A percentile compares a stretch with the other conserved stretches of the same genome.
phyloP scores from a whole-genome alignment of 2,888 invertebrate species.

The Dryobota labecula region DNA sequence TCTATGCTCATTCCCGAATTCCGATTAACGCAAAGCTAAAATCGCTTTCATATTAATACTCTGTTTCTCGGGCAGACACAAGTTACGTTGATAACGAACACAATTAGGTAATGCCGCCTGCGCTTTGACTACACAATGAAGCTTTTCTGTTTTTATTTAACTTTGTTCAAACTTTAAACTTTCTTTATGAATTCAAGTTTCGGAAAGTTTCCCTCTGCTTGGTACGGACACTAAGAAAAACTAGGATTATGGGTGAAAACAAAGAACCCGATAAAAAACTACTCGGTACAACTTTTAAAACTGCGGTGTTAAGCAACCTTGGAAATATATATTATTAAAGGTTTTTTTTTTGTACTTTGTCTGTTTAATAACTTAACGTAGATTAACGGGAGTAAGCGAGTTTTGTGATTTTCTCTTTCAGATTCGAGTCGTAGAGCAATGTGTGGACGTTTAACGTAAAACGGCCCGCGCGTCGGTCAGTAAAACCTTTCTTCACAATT shows the following conservation, averaged over 20 bases:
- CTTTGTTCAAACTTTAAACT: constrained; percentile 68
- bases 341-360: constrained; percentile 24
- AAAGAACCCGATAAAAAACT: constrained; percentile 59
- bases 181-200: constrained; percentile 71
- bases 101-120: constrained; percentile 53
- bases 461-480: constrained; percentile 34
- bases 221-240: constrained; percentile 65
- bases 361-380: constrained; percentile 12
- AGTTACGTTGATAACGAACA: constrained; percentile 54
- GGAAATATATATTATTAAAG: constrained; percentile 33
- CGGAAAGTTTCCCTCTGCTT: constrained; percentile 67
- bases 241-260: constrained; percentile 66
- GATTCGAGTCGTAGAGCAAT: constrained; percentile 19
- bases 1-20: constrained; percentile 88
- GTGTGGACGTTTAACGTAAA: constrained; percentile 41
- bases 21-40: constrained; percentile 85
- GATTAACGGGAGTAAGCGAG: constrained; percentile 17
- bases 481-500: constrained; percentile 77
- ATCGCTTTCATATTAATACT: constrained; percentile 74
- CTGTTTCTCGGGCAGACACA: constrained; percentile 59
- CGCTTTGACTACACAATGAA: constrained; percentile 56
- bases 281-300: constrained; percentile 51
- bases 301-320: constrained; percentile 53
- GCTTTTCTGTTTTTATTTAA: constrained; percentile 70
- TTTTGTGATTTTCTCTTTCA: constrained; percentile 19